Conservation (phyloP, 2,113 vertebrate species). For the Geococcyx californianus region DNA sequence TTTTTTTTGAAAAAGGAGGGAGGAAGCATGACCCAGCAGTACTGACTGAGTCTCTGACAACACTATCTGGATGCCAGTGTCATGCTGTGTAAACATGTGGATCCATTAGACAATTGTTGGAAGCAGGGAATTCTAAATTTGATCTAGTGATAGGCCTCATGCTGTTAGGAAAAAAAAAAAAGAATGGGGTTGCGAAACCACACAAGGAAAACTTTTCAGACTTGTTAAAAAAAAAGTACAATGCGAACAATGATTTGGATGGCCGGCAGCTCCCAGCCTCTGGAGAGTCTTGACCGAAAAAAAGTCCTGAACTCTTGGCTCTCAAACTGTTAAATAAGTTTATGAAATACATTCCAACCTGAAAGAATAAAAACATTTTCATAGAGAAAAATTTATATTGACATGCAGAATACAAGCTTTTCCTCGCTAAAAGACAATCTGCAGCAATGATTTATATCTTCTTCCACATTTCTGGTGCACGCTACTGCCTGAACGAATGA, state of each 20-base stretch:
- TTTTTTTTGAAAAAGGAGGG: neutral
- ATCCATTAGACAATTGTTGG: constrained; percentile 41
- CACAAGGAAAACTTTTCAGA: neutral
- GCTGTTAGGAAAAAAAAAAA: neutral
- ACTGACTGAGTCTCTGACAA: neutral
- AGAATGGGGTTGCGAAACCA: neutral
- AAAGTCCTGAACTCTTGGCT: neutral
- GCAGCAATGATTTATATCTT: neutral
- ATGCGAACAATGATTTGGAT: neutral
- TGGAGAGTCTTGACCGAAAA: neutral
- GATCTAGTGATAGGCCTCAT: constrained; percentile 38
- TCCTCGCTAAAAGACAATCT: neutral
- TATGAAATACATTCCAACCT: neutral
- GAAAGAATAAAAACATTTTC: neutral
- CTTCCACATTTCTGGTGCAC: neutral
- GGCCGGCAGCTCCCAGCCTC: neutral
- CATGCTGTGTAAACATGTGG: constrained; percentile 40
- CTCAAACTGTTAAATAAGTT: neutral
- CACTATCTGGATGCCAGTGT: constrained; percentile 13
- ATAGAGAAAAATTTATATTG: neutral
- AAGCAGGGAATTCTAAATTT: constrained; percentile 32
- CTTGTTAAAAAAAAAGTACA: neutral
- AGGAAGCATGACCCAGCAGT: neutral
- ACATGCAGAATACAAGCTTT: neutral
- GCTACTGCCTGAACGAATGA: neutral